Base-by-base conservation (phyloP, 2,797 vertebrate species). In the Hozukius guyotensis region DNA sequence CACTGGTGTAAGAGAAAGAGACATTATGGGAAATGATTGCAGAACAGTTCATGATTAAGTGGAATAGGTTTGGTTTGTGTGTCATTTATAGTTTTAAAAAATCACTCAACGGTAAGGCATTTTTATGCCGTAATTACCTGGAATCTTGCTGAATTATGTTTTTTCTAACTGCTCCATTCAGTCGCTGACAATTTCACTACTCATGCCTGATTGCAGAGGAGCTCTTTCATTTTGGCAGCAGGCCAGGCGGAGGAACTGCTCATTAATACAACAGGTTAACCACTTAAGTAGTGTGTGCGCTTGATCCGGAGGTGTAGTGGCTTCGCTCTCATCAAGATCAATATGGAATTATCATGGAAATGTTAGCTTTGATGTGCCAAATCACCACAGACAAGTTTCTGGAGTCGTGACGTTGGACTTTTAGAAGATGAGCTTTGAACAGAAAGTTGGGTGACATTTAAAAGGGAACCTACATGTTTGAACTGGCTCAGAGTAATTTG, bases 231-330 rank as follows among this genome's bases (percentile, higher is more conserved):
- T 79, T 65, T 85, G 79, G 72, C 74, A 32, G 69, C 18, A 42
- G n/a, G 49, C 66, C 85, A 66, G 8, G 12, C 31, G 20, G 78
- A 83, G 77, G 38, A 83, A 70, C 75, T 46, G 61, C 29, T 82
- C 62, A 81, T 86, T 69, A 87, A 57, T 82, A 78, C 57, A 80
- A 85, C 70, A 73, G 75, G 82, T 86, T 86, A 78, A 73, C 63
- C 0, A 4, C 67, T 68, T 52, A 52, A 36, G 38, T 31, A 34
- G 75, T 31, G 60, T 75, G 56, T 31, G 63, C 20, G 38, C 56
- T 72, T 29, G 61, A 77, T 83, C 68, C 2, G 1, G 56, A 20
- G 34, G 42, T 60, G 57, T 18, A 22, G 66, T 64, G 52, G 38
- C 59, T 76, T 67, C 12, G 25, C 29, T 65, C 38, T 83, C 24